Conservation (phyloP, 2,888 invertebrate genomes). For the Doris montereyensis region DNA sequence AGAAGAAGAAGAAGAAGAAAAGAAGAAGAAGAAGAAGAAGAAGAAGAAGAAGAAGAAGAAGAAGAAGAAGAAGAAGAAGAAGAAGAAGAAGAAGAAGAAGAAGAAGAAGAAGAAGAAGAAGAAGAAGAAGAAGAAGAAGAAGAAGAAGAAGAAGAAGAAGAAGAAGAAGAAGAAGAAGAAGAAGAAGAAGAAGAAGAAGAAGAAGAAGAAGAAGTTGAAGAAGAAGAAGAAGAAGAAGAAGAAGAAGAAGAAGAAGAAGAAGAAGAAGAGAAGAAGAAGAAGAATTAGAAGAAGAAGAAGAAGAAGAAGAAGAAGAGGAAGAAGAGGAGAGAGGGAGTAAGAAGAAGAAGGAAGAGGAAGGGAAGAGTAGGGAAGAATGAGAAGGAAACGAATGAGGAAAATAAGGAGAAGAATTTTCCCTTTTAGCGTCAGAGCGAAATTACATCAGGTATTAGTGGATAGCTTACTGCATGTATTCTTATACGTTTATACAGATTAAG, state of each 20-base stretch:
- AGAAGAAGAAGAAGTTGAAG: background rate
- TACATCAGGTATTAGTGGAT: too few species aligned
- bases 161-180: background rate
- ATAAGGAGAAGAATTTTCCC: too few species aligned
- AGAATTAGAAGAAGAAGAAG: too few species aligned
- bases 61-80: background rate
- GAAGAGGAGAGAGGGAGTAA: background rate
- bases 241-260: background rate
- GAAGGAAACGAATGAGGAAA: too few species aligned
- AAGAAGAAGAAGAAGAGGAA: background rate
- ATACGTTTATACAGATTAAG: too few species aligned
- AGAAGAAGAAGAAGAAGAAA: constrained; percentile 11
- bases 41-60: constrained; percentile 7
- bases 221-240: background rate
- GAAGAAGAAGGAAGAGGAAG: too few species aligned
- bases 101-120: background rate
- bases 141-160: background rate
- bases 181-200: background rate
- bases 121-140: background rate
- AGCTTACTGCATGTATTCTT: too few species aligned
- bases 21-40: constrained; percentile 8
- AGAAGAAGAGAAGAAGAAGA: too few species aligned
- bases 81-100: background rate
- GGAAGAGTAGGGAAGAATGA: too few species aligned
- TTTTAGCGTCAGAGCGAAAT: too few species aligned